These are phyloP conservation scores for Ricordea florida DNA, from an alignment of 92 coral and sea anemone genomes.

Conservation along the genomic window DNA sequence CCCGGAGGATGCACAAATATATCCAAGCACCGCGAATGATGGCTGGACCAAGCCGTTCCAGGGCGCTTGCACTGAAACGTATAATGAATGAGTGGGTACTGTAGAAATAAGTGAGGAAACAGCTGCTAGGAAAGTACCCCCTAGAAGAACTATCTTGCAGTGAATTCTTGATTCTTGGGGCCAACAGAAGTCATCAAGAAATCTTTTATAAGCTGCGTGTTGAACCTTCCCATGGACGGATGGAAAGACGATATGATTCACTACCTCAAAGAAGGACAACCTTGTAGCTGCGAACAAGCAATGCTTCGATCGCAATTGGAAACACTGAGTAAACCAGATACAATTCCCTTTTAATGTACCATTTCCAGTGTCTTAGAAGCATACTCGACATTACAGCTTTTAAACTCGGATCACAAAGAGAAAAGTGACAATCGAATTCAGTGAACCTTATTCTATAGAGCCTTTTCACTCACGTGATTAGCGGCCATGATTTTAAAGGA, in stretches of 20 bases:
- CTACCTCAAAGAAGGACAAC: conserved; percentile 20
- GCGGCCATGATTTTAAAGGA: too few species aligned
- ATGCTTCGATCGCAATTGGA: conserved; percentile 58
- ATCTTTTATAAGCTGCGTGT: conserved; percentile 46
- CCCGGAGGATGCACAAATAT: too few species aligned
- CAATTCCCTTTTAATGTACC: conserved; percentile 41
- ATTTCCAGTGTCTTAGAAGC: conserved; percentile 57
- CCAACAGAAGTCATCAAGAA: conserved; percentile 58
- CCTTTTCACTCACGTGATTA: too few species aligned
- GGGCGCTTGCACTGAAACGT: conserved; percentile 20
- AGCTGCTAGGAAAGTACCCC: conserved; percentile 62
- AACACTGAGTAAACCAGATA: conserved; percentile 42
- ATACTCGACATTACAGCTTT: background rate
- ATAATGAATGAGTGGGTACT: conserved; percentile 33
- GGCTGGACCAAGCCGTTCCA: background rate
- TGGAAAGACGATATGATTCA: conserved; percentile 18
- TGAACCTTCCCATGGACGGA: conserved; percentile 39
- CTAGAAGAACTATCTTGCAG: conserved; percentile 37
- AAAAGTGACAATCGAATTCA: background rate
- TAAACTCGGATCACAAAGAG: background rate
- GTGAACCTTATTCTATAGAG: too few species aligned
- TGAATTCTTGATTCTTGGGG: conserved; percentile 56
- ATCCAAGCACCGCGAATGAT: background rate
- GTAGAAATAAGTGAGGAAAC: conserved; percentile 68
- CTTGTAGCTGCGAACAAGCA: conserved; percentile 57